A percentile compares a stretch with the other conserved stretches of the same genome.
Evolutionary conservation across 2,888 invertebrate species (phyloP).

Genomic region (Matsumyia berberina): DNA sequence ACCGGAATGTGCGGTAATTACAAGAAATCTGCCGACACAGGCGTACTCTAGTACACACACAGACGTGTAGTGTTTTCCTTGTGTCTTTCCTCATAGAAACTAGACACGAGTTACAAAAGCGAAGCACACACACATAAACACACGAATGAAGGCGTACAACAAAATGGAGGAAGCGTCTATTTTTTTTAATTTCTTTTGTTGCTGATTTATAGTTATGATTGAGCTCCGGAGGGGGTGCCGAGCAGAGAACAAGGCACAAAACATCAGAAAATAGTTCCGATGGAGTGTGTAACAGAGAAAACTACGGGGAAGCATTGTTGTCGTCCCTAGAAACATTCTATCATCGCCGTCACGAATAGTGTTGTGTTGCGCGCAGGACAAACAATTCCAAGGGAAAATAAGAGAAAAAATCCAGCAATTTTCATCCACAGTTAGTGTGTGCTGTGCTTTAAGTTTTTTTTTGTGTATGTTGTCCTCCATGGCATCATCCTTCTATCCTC

Average conservation of each 20-base stretch:
- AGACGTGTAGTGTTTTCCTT: neutral
- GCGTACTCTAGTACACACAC: neutral
- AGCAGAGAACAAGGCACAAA: neutral
- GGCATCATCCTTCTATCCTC: conserved; percentile 52
- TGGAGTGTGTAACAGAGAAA: conserved; percentile 64
- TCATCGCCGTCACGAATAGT: conserved; percentile 19
- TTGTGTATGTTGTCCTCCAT: conserved; percentile 45
- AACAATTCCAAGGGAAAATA: conserved; percentile 32
- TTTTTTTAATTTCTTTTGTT: conserved; percentile 29
- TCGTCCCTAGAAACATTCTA: conserved; percentile 49
- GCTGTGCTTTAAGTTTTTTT: too few species aligned
- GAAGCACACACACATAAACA: conserved; percentile 10
- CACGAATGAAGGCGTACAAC: conserved; percentile 16
- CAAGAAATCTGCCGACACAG: conserved; percentile 56
- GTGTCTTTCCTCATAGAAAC: conserved; percentile 42
- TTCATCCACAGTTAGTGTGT: conserved; percentile 35
- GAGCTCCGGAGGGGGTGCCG: conserved; percentile 19
- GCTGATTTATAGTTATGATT: conserved; percentile 70
- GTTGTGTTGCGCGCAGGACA: conserved; percentile 65
- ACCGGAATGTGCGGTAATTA: conserved; percentile 71
- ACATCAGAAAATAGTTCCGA: conserved; percentile 50
- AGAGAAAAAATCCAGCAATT: neutral
- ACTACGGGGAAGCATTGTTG: conserved; percentile 51
- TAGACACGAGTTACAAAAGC: conserved; percentile 51
- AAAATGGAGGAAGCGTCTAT: conserved; percentile 44